These are phyloP conservation scores for Pantherophis vulpinus DNA, from an alignment of 2,797 vertebrate genomes.

Conservation along the genomic window DNA sequence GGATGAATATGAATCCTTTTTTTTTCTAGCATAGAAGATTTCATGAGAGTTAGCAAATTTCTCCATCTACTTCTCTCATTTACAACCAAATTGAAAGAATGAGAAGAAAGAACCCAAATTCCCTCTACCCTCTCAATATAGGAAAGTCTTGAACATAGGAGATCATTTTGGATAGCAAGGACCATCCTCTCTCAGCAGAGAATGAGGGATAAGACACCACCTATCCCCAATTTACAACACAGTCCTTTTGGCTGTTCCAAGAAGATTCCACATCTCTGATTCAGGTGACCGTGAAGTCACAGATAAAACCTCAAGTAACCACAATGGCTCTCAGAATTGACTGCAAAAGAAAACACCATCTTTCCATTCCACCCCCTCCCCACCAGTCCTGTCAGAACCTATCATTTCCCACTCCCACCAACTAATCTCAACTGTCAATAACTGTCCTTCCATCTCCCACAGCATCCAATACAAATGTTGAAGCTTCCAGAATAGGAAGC, in stretches of 20 bases:
- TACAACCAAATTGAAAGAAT: not conserved
- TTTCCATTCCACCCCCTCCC: not conserved
- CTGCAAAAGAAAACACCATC: not conserved
- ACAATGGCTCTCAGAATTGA: not conserved
- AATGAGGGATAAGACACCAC: not conserved
- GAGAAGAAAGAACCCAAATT: not conserved
- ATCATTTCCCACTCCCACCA: not conserved
- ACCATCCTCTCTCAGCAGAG: not conserved
- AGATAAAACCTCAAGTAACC: not conserved
- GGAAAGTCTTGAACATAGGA: not conserved
- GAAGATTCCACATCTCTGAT: not conserved
- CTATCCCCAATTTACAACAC: not conserved
- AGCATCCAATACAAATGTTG: not conserved
- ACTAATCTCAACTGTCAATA: not conserved
- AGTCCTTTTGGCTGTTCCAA: not conserved
- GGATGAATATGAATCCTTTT: not conserved
- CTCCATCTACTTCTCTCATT: not conserved
- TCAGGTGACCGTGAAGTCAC: not conserved
- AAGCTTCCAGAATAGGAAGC: not conserved
- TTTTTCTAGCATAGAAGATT: not conserved
- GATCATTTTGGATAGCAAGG: not conserved
- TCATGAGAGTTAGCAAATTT: not conserved
- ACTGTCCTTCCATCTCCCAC: not conserved
- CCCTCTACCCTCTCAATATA: not conserved
- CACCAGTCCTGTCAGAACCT: not conserved